Base-by-base conservation (phyloP, 2,888 invertebrate genomes). In the Agonum fuliginosum region DNA sequence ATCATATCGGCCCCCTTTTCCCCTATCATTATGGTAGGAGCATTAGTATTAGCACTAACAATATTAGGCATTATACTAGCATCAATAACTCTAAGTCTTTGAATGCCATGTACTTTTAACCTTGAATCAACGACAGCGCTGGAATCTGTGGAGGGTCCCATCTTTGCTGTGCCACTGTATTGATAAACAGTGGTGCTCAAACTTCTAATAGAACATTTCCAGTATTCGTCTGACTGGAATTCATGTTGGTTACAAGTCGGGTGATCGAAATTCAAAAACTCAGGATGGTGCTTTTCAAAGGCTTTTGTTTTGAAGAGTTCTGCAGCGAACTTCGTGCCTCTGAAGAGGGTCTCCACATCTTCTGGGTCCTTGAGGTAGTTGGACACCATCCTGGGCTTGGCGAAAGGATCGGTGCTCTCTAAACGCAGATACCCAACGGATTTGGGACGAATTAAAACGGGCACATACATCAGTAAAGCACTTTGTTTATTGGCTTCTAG, bases 61-160 rank as follows among this genome's bases (percentile, higher is more conserved):
- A n/a, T n/a, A n/a, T n/a, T n/a, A n/a, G 95, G 95, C 94, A 96
- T 95, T n/a, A 96, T 89, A 81, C 94, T 94, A 0, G 92, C 94
- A 84, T 96, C 96, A 2, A 94, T 89, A 0, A 96, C 93, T 20
- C 95, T 88, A 4, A 96, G 87, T 0, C 89, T 88, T 1, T 87
- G 85, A 0, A 95, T 86, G 0, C 94, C 95, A 78, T 92, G 89
- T 0, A 94, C 93, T 83, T 87, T 87, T 10, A 95, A 83, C 75
- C 92, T 88, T 0, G 91, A 86, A 85, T 94, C 92, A 0, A 95
- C 94, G 0, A 95, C 95, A 0, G 91, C 90, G 10, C 85, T 83
- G 0, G 86, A 86, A 81, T 91, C 90, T 24, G 87, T 84, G 0
- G 83, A 80, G 0, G 92, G 91, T 0, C 93, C 94, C 94, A 95